A percentile compares a stretch with the other conserved stretches of the same genome.
Conservation (phyloP, 2,888 invertebrate species). For the Epinotia ramella region DNA sequence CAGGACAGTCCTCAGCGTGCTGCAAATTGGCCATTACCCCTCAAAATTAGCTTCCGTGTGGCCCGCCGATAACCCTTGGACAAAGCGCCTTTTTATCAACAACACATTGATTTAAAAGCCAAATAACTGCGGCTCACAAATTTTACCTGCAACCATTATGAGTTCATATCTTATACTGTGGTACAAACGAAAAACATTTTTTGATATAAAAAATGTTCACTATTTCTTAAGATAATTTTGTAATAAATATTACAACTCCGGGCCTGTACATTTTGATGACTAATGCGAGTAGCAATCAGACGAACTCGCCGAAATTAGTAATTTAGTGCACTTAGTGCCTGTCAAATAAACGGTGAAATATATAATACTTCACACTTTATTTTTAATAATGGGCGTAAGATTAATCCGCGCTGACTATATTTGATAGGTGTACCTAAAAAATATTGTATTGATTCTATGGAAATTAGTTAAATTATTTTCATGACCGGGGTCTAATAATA, state of each 20-base stretch:
- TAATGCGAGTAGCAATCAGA: neutral
- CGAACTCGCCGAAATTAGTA: neutral
- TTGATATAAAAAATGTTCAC: neutral
- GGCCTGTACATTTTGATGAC: neutral
- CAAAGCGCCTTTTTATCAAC: slow-evolving; percentile 62
- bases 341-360: neutral
- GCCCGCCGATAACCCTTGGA: slow-evolving; percentile 53
- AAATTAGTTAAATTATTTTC: neutral
- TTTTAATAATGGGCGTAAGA: neutral
- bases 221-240: neutral
- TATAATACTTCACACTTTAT: neutral
- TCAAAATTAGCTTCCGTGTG: slow-evolving; percentile 54
- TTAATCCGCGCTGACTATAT: neutral
- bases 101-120: slow-evolving; percentile 68
- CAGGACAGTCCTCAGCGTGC: slow-evolving; percentile 11
- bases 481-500: neutral
- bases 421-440: neutral
- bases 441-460: neutral
- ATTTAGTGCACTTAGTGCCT: neutral
- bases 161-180: slow-evolving; percentile 48
- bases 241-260: neutral
- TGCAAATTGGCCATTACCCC: slow-evolving; percentile 28
- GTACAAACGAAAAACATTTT: neutral
- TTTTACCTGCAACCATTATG: slow-evolving; percentile 52
- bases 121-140: slow-evolving; percentile 59